Percentiles rank a stretch among this genome's conserved stretches.
Conservation (phyloP, 2,888 invertebrate genomes). For the Minunthozetes semirufus region DNA sequence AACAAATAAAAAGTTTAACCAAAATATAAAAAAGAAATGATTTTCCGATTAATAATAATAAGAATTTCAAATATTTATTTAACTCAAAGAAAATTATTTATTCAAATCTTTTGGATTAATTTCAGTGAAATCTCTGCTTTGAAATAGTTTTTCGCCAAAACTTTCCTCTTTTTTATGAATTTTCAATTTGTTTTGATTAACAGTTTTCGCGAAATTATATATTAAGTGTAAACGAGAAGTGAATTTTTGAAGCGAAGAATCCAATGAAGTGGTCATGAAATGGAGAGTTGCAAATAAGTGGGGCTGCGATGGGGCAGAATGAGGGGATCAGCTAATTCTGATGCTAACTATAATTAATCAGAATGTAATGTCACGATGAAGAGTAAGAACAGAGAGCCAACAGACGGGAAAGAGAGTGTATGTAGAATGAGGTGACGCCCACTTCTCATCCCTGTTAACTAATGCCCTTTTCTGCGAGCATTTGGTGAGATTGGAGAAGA, state of each 20-base stretch:
- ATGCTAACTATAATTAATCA: constrained; percentile 25
- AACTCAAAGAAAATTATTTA: not conserved
- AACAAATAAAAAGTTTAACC: not conserved
- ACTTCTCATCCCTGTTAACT: constrained; percentile 26
- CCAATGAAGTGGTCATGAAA: constrained; percentile 11
- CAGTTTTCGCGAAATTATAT: too few relatives aligned
- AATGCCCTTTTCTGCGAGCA: not conserved
- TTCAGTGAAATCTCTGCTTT: not conserved
- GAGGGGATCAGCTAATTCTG: constrained; percentile 17
- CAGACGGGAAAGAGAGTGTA: not conserved
- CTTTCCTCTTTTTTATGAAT: too few relatives aligned
- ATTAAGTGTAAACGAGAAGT: not conserved
- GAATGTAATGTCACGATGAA: constrained; percentile 25
- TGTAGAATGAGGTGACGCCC: constrained; percentile 1
- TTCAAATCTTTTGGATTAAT: not conserved
- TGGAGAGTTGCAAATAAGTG: constrained; percentile 20
- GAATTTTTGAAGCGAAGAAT: not conserved
- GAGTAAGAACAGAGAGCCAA: not conserved
- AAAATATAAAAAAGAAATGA: not conserved
- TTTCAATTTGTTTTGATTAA: too few relatives aligned
- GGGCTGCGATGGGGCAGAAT: constrained; percentile 11
- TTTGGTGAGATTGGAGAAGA: too few relatives aligned
- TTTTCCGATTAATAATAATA: not conserved
- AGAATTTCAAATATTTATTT: not conserved
- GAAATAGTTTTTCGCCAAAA: not conserved